These are phyloP conservation scores for Chalcis sispes DNA, from an alignment of 2,888 invertebrate genomes.

Conservation along the genomic window DNA sequence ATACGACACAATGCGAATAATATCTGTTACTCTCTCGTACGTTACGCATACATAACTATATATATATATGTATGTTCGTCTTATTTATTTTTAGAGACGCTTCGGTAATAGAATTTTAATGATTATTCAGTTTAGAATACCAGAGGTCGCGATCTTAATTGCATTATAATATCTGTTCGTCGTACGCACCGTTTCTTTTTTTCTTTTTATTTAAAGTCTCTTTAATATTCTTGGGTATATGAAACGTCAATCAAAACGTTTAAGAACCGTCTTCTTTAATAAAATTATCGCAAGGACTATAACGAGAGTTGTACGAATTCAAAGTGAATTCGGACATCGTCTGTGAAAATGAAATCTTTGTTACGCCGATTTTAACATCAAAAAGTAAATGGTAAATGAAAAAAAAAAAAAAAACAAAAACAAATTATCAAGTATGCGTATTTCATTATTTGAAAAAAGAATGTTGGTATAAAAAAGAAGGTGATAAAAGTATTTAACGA, in stretches of 20 bases:
- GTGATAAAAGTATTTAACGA: too few species aligned
- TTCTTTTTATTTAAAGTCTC: neutral
- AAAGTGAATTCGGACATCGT: neutral
- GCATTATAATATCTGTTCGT: conserved; percentile 47
- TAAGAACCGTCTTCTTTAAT: conserved; percentile 13
- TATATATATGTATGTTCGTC: neutral
- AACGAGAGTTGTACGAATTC: neutral
- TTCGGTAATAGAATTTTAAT: conserved; percentile 52
- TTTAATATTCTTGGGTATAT: neutral
- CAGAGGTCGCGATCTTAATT: conserved; percentile 53
- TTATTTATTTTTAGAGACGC: conserved; percentile 18
- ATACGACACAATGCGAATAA: too few species aligned
- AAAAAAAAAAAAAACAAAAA: too few species aligned
- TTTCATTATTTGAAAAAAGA: too few species aligned
- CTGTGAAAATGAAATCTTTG: too few species aligned
- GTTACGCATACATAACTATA: too few species aligned
- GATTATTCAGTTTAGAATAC: conserved; percentile 36
- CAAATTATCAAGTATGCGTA: too few species aligned
- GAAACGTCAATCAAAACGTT: conserved; percentile 6
- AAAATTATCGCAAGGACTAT: conserved; percentile 11
- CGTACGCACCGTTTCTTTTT: neutral
- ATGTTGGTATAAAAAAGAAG: too few species aligned
- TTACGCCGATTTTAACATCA: too few species aligned
- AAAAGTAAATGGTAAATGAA: too few species aligned
- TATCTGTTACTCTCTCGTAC: neutral